Percentiles rank a stretch among this genome's conserved stretches.
Conservation (phyloP, 1,140 invertebrate genomes). For the Melitaea cinxia region DNA sequence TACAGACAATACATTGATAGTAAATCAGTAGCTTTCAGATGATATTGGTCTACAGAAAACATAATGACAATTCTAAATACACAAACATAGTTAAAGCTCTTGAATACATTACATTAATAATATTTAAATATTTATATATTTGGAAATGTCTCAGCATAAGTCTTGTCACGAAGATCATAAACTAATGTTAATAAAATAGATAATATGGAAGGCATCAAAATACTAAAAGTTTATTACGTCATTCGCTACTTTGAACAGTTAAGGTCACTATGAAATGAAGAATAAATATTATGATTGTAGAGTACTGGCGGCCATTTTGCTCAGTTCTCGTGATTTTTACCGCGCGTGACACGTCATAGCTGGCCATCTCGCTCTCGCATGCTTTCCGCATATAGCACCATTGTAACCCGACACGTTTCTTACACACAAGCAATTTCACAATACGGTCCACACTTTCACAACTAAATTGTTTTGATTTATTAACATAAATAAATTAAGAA, state of each 20-base stretch:
- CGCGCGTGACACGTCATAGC: conserved; percentile 77
- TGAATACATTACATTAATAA: conserved; percentile 62
- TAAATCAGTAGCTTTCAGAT: conserved; percentile 4
- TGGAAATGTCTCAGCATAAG: conserved; percentile 66
- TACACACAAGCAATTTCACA: conserved; percentile 81
- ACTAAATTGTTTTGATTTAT: conserved; percentile 77
- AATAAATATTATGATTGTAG: conserved; percentile 82
- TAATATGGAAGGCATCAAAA: conserved; percentile 63
- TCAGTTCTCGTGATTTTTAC: conserved; percentile 79
- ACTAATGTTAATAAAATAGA: conserved; percentile 49
- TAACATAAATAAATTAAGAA: conserved; percentile 70
- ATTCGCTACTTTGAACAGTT: conserved; percentile 80
- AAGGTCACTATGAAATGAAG: conserved; percentile 80
- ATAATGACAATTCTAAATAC: conserved; percentile 40
- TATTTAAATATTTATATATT: conserved; percentile 54
- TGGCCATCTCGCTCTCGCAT: conserved; percentile 73
- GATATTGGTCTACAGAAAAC: conserved; percentile 19
- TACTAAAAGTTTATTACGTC: conserved; percentile 74
- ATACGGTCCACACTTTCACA: conserved; percentile 81
- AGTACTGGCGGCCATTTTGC: conserved; percentile 79
- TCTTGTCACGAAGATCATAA: conserved; percentile 45
- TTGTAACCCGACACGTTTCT: conserved; percentile 81
- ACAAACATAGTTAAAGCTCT: conserved; percentile 73
- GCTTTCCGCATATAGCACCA: conserved; percentile 81
- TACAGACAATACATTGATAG: conserved; percentile 11